Evolutionary conservation across 2,113 vertebrate species (phyloP).

Genomic region (Pseudopodoces humilis): DNA sequence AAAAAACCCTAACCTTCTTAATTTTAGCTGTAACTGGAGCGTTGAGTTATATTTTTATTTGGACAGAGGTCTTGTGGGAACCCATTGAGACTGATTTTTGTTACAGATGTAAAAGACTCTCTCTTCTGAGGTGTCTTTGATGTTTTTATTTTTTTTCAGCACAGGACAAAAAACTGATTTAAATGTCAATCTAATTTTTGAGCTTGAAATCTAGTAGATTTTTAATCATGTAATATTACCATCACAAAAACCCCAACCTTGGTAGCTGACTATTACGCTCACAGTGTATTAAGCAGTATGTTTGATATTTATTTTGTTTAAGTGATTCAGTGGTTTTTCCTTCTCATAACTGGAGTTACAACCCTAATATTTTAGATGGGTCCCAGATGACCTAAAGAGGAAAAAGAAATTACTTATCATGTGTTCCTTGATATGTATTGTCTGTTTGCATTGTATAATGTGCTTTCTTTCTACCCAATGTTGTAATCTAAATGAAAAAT

Average conservation of each 20-base stretch:
- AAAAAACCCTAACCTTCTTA: not conserved
- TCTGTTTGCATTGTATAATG: not conserved
- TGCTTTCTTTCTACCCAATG: not conserved
- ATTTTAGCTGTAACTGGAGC: not conserved
- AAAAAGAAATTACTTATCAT: not conserved
- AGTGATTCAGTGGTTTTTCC: not conserved
- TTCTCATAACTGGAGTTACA: not conserved
- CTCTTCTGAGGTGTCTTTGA: not conserved
- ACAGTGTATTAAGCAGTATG: not conserved
- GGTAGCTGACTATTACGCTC: not conserved
- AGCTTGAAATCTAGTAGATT: not conserved
- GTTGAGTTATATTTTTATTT: not conserved
- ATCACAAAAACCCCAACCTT: not conserved
- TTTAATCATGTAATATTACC: not conserved
- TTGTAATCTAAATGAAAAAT: slow-evolving; percentile 10
- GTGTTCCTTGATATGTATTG: not conserved
- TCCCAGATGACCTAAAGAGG: not conserved
- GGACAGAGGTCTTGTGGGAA: not conserved
- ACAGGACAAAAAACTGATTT: not conserved
- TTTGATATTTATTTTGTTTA: not conserved
- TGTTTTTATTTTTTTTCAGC: not conserved
- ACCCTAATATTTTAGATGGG: not conserved
- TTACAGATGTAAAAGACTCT: not conserved
- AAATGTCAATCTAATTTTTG: not conserved
- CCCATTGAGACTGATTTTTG: not conserved